These are phyloP conservation scores for Pseudotriccus pelzelni DNA, from an alignment of 2,797 vertebrate genomes.

Conservation along the genomic window DNA sequence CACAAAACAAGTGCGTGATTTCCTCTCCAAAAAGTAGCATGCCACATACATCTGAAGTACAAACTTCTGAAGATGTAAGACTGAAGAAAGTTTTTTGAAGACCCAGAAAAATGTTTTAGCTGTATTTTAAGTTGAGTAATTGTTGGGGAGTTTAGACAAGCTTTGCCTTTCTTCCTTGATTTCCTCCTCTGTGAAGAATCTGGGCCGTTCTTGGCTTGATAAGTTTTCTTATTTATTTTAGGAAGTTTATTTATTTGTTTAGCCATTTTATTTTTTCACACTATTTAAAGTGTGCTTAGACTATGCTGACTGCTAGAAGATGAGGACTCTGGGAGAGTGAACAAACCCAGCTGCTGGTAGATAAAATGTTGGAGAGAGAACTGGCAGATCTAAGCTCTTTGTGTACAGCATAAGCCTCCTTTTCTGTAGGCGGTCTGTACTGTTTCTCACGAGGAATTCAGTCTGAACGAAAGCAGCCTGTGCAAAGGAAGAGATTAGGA, in stretches of 20 bases:
- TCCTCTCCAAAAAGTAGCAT: background rate
- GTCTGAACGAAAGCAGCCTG: background rate
- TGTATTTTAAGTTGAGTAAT: background rate
- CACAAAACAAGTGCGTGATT: background rate
- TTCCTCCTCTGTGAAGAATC: background rate
- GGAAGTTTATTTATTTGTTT: background rate
- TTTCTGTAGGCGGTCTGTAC: background rate
- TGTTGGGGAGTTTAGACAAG: background rate
- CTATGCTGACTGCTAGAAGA: background rate
- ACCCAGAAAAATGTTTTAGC: background rate
- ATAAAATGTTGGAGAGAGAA: background rate
- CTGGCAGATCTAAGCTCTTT: constrained; percentile 1
- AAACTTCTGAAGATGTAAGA: background rate
- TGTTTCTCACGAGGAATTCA: background rate
- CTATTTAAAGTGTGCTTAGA: background rate
- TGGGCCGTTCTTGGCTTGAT: background rate
- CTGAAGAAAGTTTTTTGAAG: background rate
- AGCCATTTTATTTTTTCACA: background rate
- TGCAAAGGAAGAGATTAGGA: background rate
- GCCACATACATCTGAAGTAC: background rate
- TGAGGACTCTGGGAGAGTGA: background rate
- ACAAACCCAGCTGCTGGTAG: background rate
- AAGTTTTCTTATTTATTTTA: background rate
- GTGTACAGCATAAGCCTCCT: background rate
- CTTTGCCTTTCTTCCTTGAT: background rate